Conservation (phyloP, 2,888 invertebrate species). For the Apoda limacodes region DNA sequence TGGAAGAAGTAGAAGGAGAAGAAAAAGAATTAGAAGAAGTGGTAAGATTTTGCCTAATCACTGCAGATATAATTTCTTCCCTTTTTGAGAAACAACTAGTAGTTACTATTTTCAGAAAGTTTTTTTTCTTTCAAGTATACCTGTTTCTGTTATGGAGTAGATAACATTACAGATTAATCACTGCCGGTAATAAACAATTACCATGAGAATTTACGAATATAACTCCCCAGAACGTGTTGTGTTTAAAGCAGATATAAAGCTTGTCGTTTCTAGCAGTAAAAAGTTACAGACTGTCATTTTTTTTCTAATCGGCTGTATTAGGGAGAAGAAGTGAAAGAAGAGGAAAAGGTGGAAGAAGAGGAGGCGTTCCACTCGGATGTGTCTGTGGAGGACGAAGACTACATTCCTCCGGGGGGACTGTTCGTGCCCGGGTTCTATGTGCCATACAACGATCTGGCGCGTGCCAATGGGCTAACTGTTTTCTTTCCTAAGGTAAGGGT, state of each 20-base stretch:
- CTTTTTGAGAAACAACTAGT: too few species aligned
- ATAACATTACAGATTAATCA: too few species aligned
- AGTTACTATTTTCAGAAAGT: too few species aligned
- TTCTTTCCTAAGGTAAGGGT: conserved; percentile 51
- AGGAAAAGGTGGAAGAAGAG: conserved; percentile 31
- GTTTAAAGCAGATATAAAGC: not conserved
- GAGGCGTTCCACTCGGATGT: conserved; percentile 51
- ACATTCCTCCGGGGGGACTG: conserved; percentile 54
- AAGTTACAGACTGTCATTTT: not conserved
- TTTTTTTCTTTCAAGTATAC: too few species aligned
- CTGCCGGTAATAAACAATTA: too few species aligned
- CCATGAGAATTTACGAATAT: too few species aligned
- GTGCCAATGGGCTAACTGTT: conserved; percentile 42
- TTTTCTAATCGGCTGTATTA: conserved; percentile 2
- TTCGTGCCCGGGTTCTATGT: conserved; percentile 54
- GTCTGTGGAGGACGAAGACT: conserved; percentile 50
- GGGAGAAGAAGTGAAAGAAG: conserved; percentile 22
- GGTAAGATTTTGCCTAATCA: conserved; percentile 11
- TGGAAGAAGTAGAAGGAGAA: conserved; percentile 23
- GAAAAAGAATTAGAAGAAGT: conserved; percentile 20
- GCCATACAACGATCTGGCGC: conserved; percentile 51
- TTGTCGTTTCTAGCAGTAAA: not conserved
- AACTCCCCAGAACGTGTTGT: too few species aligned
- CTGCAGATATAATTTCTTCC: not conserved
- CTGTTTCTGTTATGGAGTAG: too few species aligned